These are phyloP conservation scores for Trypoxylus dichotomus DNA, from an alignment of 1,140 invertebrate genomes.

Conservation along the genomic window DNA sequence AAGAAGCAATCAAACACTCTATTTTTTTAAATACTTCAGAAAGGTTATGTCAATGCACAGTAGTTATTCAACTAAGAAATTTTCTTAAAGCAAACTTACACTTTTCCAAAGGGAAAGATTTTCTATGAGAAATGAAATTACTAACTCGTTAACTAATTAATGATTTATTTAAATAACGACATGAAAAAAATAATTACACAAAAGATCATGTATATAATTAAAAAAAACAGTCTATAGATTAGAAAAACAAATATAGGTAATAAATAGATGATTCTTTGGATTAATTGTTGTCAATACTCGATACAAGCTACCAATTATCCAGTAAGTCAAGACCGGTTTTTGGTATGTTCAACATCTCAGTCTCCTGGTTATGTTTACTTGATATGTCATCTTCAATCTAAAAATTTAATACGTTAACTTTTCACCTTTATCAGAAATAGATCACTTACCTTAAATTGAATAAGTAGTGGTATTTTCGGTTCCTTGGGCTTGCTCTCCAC, in stretches of 20 bases:
- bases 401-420: neutral
- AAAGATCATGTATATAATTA: neutral
- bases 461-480: conserved; percentile 28
- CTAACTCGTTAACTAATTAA: neutral
- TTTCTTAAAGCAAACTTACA: no score
- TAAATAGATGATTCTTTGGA: conserved; percentile 23
- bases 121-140: no score
- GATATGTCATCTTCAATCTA: conserved; percentile 53
- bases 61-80: no score
- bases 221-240: neutral
- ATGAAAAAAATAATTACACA: conserved; percentile 13
- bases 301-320: conserved; percentile 66
- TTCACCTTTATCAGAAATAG: neutral
- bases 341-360: conserved; percentile 51
- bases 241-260: conserved; percentile 14
- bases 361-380: neutral
- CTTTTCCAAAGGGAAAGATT: no score
- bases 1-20: no score
- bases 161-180: neutral
- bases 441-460: conserved; percentile 44
- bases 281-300: neutral
- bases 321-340: conserved; percentile 77
- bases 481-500: conserved; percentile 51
- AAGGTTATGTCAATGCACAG: no score
- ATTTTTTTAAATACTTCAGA: no score